Conservation (phyloP, 1,140 invertebrate genomes). For the Lucilia cuprina region DNA sequence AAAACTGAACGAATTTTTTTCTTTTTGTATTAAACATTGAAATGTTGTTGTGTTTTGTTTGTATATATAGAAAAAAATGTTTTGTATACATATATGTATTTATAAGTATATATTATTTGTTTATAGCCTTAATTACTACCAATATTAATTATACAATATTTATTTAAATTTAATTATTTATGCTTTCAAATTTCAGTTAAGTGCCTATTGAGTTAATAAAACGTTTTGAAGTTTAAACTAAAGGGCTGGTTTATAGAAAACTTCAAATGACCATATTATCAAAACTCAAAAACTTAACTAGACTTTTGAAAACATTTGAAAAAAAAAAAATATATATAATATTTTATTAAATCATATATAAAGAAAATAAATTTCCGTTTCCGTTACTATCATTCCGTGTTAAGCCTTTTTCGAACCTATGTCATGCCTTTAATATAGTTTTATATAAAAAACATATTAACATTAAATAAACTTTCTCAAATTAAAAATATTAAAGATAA, state of each 20-base stretch:
- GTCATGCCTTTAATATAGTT: background rate
- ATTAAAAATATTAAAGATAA: background rate
- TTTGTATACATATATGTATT: background rate
- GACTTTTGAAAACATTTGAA: background rate
- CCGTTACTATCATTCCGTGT: background rate
- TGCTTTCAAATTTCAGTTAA: constrained; percentile 12
- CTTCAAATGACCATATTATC: background rate
- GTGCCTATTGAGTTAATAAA: background rate
- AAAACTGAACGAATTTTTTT: background rate
- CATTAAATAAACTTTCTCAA: background rate
- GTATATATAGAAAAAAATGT: background rate
- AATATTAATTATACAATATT: background rate
- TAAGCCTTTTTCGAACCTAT: constrained; percentile 2
- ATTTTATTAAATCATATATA: background rate
- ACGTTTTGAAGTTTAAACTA: background rate
- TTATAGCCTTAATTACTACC: constrained; percentile 3
- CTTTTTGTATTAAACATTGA: background rate
- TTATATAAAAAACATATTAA: background rate
- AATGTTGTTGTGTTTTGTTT: background rate
- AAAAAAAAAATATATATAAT: background rate
- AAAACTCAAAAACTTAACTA: background rate
- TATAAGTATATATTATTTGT: background rate
- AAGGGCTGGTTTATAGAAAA: background rate
- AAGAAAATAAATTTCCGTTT: background rate
- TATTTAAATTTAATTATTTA: background rate